Evolutionary conservation across 2,797 vertebrate species (phyloP), one percentile per base, ranked within the genome.

Genomic region (Hydrophis major): DNA sequence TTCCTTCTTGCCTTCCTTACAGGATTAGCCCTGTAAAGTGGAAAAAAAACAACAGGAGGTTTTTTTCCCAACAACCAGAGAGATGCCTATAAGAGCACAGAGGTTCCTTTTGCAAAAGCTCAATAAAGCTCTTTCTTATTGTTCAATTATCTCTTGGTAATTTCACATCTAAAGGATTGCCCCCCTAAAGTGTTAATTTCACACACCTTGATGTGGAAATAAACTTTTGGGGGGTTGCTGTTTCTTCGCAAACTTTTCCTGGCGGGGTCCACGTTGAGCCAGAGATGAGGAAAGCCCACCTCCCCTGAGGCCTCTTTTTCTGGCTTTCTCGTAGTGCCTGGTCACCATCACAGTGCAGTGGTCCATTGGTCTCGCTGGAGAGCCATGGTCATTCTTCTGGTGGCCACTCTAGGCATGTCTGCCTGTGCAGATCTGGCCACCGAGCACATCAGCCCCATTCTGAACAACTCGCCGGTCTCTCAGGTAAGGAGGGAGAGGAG

Each of bases 371-470:
- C 98, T 4, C 97, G 98, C 5, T 98, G 98, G 98, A 97, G 98
- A 83, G 98, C 98, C 74, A 92, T 98, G 95, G 13, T 98, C 94
- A 98, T 98, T 95, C 98, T 98, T 14, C 96, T 98, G 91, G 93
- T 98, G 7, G 98, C 98, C 96, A 99, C 98, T 0, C 96, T 98
- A 20, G 98, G 99, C 92, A 99, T 98, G 96, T 99, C 99, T 0
- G 98, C 98, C 37, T 99, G 99, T 4, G 98, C 98, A 0, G 98
- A 99, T 94, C 98, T 99, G 12, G 98, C 97, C 96, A 99, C 98
- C 0, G 98, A 99, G 96, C 98, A 99, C 97, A 98, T 99, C 95
- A 98, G 98, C 95, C 98, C 99, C 92, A 98, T 99, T 92, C 97
- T 99, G 50, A 98, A 94, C 93, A 97, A 97, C 96, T 98, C 99